Conservation (phyloP, 2,888 invertebrate genomes). For the Philonicus albiceps region DNA sequence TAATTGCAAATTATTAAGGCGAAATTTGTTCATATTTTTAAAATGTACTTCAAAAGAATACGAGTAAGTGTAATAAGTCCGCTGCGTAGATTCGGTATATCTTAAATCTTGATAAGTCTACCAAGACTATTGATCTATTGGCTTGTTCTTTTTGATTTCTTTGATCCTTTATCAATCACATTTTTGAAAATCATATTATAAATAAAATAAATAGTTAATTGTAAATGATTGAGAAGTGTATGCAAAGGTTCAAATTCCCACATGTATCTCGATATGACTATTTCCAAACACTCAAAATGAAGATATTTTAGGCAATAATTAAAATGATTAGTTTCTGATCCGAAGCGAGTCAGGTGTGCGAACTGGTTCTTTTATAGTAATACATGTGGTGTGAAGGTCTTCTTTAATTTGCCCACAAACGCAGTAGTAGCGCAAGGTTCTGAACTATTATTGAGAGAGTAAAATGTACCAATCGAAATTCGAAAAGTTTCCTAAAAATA, state of each 20-base stretch:
- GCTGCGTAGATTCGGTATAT: neutral
- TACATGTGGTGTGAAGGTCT: neutral
- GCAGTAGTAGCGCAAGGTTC: too few relatives aligned
- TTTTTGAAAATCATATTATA: neutral
- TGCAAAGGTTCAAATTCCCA: neutral
- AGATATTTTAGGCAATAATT: neutral
- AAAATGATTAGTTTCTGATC: neutral
- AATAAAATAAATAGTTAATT: neutral
- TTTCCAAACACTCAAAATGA: neutral
- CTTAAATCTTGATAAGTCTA: neutral
- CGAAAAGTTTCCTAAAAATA: too few relatives aligned
- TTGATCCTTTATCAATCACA: neutral
- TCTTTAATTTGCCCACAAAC: too few relatives aligned
- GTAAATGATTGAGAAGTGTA: neutral
- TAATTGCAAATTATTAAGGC: constrained; percentile 15
- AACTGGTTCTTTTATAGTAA: neutral
- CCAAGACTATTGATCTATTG: neutral
- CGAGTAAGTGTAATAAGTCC: neutral
- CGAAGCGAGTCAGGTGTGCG: too few relatives aligned
- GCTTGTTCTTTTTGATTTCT: neutral
- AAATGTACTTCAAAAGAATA: neutral
- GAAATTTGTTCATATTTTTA: neutral
- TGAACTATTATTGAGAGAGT: too few relatives aligned
- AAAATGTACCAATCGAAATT: too few relatives aligned
- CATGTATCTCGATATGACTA: neutral